Evolutionary conservation across 2,113 vertebrate species (phyloP).

Genomic region (Vombatus ursinus): DNA sequence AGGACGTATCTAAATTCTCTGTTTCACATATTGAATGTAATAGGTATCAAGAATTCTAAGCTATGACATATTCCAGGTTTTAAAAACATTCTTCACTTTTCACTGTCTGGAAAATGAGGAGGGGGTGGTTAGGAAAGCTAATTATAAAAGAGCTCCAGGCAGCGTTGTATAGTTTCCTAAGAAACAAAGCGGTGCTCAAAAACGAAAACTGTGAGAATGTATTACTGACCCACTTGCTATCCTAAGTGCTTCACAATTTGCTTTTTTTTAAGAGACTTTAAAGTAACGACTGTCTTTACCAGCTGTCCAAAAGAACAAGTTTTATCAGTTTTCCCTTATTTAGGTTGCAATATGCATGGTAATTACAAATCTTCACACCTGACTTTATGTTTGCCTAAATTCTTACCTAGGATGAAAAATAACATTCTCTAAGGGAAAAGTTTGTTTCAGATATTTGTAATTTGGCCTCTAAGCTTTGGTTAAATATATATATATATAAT

Average conservation of each 20-base stretch:
- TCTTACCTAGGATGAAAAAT: conserved; percentile 18
- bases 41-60: background rate
- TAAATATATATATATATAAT: background rate
- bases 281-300: background rate
- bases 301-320: background rate
- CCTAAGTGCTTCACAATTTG: background rate
- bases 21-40: background rate
- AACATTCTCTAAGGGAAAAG: background rate
- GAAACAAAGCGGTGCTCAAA: background rate
- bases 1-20: background rate
- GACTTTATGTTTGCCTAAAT: conserved; percentile 4
- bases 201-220: conserved; percentile 1
- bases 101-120: conserved; percentile 18
- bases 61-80: background rate
- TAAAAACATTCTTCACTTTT: background rate
- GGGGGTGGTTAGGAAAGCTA: conserved; percentile 8
- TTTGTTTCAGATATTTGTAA: conserved; percentile 4
- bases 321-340: background rate
- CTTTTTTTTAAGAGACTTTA: background rate
- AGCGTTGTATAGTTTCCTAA: background rate
- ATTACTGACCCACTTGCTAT: conserved; percentile 24
- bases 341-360: background rate
- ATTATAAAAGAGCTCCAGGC: conserved; percentile 14
- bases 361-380: conserved; percentile 28
- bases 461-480: background rate